These are phyloP conservation scores for Anguilla marmorata DNA, from an alignment of 2,797 vertebrate genomes.

Conservation along the genomic window DNA sequence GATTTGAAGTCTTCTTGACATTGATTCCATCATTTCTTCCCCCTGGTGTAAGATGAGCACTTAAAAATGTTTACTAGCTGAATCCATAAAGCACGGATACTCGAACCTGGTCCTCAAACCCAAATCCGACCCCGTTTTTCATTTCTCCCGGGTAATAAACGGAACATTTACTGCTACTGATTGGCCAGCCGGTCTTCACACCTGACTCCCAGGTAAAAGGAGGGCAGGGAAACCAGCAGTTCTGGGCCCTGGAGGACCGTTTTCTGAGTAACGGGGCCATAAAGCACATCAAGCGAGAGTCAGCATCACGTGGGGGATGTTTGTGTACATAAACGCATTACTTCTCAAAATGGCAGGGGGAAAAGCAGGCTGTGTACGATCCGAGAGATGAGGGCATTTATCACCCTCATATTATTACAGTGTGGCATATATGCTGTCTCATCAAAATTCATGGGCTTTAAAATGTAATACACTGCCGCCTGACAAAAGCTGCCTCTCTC, in stretches of 20 bases:
- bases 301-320: not conserved
- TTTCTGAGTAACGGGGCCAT: not conserved
- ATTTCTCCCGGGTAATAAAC: not conserved
- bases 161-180: not conserved
- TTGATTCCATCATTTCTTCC: not conserved
- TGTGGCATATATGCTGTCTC: constrained; percentile 13
- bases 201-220: not conserved
- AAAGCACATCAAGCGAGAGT: not conserved
- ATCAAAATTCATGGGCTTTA: constrained; percentile 17
- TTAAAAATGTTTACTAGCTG: not conserved
- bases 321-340: not conserved
- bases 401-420: not conserved
- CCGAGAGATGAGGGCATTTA: not conserved
- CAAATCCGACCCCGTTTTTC: not conserved
- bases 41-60: not conserved
- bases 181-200: not conserved
- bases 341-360: not conserved
- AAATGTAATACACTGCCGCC: constrained; percentile 2
- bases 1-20: not conserved
- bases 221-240: not conserved
- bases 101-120: not conserved
- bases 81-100: not conserved
- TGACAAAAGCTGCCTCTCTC: not conserved
- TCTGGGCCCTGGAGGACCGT: not conserved
- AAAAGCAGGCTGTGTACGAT: not conserved